A percentile compares a stretch with the other conserved stretches of the same genome.
Conservation (phyloP, 1,140 invertebrate species). For the Drosophila nigromelanica region DNA sequence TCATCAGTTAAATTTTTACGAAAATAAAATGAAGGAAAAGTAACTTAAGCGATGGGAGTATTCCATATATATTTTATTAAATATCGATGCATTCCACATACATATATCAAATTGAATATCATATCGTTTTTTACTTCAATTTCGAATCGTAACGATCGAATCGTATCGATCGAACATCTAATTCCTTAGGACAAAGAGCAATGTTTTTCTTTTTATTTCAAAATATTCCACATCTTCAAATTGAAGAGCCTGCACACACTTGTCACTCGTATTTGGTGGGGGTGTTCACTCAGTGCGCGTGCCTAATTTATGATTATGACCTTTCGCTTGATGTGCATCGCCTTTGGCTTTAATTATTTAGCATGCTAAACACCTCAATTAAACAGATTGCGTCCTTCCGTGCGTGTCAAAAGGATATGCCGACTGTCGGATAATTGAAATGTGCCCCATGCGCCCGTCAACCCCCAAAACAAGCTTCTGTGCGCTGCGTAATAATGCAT, state of each 20-base stretch:
- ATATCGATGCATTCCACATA: too few species aligned
- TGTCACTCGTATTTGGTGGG: constrained; percentile 13
- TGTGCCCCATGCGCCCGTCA: constrained; percentile 23
- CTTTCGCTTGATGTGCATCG: constrained; percentile 50
- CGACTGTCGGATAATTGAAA: constrained; percentile 37
- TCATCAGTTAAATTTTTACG: too few species aligned
- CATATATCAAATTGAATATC: too few species aligned
- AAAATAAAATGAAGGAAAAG: too few species aligned
- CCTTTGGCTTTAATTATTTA: constrained; percentile 66
- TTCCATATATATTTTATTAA: too few species aligned
- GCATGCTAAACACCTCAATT: constrained; percentile 76
- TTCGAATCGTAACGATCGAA: too few species aligned
- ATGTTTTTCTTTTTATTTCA: too few species aligned
- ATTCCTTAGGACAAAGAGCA: too few species aligned
- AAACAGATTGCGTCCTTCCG: constrained; percentile 66
- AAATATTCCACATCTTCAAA: not conserved
- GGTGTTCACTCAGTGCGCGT: constrained; percentile 50
- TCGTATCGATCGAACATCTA: too few species aligned
- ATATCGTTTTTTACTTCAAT: too few species aligned
- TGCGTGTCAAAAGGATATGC: constrained; percentile 58
- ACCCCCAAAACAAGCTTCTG: constrained; percentile 22
- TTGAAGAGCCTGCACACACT: constrained; percentile 29
- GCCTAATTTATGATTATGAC: constrained; percentile 75
- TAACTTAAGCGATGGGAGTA: too few species aligned
- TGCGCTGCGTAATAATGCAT: constrained; percentile 32